Evolutionary conservation across 2,888 invertebrate genomes (phyloP).

Genomic region (Cephonodes hylas): DNA sequence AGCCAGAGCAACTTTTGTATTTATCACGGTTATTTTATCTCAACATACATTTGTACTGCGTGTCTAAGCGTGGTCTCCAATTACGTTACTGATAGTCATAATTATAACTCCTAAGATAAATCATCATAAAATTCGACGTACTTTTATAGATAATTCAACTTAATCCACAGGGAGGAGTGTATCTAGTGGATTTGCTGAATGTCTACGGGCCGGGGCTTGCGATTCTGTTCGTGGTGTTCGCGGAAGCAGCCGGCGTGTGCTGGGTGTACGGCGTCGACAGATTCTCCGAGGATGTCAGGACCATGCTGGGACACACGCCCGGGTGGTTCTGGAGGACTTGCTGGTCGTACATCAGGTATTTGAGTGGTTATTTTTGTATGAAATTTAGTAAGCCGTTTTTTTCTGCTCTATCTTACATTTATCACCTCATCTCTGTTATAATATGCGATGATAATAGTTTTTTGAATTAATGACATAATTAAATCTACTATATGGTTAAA

Average conservation of each 20-base stretch:
- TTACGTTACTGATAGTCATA: too few relatives aligned
- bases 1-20: too few relatives aligned
- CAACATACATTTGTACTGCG: too few relatives aligned
- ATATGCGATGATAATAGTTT: too few relatives aligned
- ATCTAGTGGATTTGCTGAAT: conserved; percentile 92
- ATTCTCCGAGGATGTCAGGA: conserved; percentile 89
- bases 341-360: conserved; percentile 91
- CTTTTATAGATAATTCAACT: not conserved
- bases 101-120: too few relatives aligned
- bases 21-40: too few relatives aligned
- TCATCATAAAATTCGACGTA: too few relatives aligned
- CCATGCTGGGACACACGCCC: conserved; percentile 91
- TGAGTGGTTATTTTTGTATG: not conserved
- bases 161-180: conserved; percentile 88
- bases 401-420: too few relatives aligned
- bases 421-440: too few relatives aligned
- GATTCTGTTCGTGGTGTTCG: conserved; percentile 94
- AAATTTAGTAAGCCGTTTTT: not conserved
- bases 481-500: too few relatives aligned
- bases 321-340: conserved; percentile 90
- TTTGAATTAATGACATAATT: too few relatives aligned
- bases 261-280: conserved; percentile 94
- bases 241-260: conserved; percentile 93
- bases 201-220: conserved; percentile 93
- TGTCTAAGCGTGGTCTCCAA: too few relatives aligned